A percentile compares a stretch with the other conserved stretches of the same genome.
Evolutionary conservation across 2,113 vertebrate species (phyloP).

Genomic region (Piliocolobus tephrosceles): DNA sequence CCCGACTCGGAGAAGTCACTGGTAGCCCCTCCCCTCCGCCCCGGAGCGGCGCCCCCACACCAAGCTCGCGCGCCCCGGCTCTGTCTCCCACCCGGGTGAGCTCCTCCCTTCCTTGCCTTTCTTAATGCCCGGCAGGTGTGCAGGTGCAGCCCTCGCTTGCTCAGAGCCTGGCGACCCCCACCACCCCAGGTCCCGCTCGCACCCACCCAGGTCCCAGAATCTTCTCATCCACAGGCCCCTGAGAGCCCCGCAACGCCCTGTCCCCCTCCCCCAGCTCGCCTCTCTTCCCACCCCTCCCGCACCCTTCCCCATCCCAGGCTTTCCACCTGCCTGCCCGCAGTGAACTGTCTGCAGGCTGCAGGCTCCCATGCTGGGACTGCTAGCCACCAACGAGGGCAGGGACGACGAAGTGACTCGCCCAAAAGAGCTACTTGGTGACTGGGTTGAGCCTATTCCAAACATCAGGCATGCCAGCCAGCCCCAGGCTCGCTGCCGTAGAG

Average conservation of each 20-base stretch:
- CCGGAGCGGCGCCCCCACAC: slow-evolving; percentile 52
- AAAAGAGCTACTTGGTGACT: not conserved
- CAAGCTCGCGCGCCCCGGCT: slow-evolving; percentile 16
- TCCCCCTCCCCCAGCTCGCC: not conserved
- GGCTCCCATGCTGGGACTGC: not conserved
- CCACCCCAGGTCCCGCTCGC: not conserved
- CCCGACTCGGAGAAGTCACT: not conserved
- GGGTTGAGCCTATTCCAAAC: not conserved
- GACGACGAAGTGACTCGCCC: not conserved
- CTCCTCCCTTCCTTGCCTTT: slow-evolving; percentile 40
- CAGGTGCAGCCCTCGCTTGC: not conserved
- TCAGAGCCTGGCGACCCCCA: not conserved
- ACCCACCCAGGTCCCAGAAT: not conserved
- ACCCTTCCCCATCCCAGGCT: not conserved
- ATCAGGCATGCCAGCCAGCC: not conserved
- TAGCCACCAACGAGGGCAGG: not conserved
- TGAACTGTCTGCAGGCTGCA: not conserved
- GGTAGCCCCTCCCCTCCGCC: slow-evolving; percentile 74
- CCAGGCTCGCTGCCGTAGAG: not conserved
- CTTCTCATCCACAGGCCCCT: too few species aligned
- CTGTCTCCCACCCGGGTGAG: slow-evolving; percentile 73
- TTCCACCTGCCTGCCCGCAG: not conserved
- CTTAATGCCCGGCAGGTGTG: not conserved
- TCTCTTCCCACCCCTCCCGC: not conserved
- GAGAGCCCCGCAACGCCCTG: not conserved